Evolutionary conservation across 35 echinoderm and acorn worm genomes (phyloP), one percentile per base, ranked within the genome.

Genomic region (Ophioderma brevispina): DNA sequence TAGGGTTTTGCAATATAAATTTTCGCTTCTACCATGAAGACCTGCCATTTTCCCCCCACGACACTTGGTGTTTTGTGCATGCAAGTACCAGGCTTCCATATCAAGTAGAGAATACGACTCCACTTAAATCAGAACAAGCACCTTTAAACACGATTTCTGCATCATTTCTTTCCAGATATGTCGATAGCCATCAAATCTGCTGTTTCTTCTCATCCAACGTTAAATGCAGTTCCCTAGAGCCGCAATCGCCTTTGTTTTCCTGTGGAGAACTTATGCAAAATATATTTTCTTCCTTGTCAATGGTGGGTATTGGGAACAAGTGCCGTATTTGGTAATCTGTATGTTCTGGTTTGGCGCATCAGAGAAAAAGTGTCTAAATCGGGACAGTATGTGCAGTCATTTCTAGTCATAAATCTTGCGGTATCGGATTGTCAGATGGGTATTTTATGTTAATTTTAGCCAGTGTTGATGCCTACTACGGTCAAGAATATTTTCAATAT

Each of bases 401-500:
- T 89, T 38, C 59, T 94, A 15, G 82, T 94, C 28, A 78, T 70
- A 49, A 94, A 94, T 64, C 46, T 94, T 21, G 86, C 92, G 13
- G 14, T 94, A 30, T 70, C 92, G 13, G 92, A 94, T 42, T 82
- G 81, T 35, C 33, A 89, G 86, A 94, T 94, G 92, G 92, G 92
- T 38, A n/a, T 94, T 35, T 94, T 32, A 88, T 94, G 86, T 25
- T 94, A 32, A 94, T 81, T 6, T 78, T 94, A 21, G 92, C 86
- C 25, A 41, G 37, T 35, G 78, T 55, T 33, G 92, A 94, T 59
- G 36, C 80, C 8, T 83, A 76, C 31, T 94, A 63, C 39, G 38
- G 92, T 33, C 80, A 80, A 15, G 55, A 55, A 6, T 94, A 94
- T 63, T 75, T 82, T 37, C 31, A 38, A 31, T 21, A 42, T 79